Evolutionary conservation across 2,888 invertebrate species (phyloP), one percentile per base, ranked within the genome.

Genomic region (Leucoma salicis): DNA sequence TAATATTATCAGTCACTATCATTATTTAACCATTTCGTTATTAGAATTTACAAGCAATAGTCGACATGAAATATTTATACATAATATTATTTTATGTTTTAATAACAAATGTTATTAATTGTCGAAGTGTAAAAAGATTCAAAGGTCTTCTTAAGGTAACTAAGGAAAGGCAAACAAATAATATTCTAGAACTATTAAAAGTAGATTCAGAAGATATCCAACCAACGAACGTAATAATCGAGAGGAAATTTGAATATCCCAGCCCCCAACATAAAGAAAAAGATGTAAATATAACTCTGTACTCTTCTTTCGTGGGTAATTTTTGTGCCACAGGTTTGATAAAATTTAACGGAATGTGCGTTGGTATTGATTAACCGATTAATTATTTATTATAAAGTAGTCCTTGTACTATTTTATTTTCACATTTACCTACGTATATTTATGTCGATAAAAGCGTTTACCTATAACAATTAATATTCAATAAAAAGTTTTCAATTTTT

Each of bases 271-370:
- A n/a, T n/a, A n/a, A n/a, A n/a, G n/a, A n/a, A n/a, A n/a, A n/a
- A n/a, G n/a, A 14, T 8, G 5, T 21, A 2, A 8, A 21, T 0
- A 2, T 16, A 0, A 4, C 31, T 6, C 0, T 5, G 11, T n/a
- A 24, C 1, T 25, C 48, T 5, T 34, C 12, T 0, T 48, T 51
- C n/a, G 31, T 27, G 5, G 44, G 42, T 10, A 32, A 39, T 0
- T 21, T 37, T 1, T 53, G 49, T 33, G 13, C 12, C 12, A 14
- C 35, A 5, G 44, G 44, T 10, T 33, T 14, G 1, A 21, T 5
- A 0, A 39, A 11, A 28, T 38, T 51, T 3, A 51, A 44, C 6
- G 48, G 39, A 16, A 24, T 42, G 4, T 53, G 51, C 39, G 8
- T 48, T n/a, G 12, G 1, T 12, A 21, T 32, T 24, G 51, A 50